Percentiles rank a stretch among this genome's conserved stretches.
These are phyloP conservation scores for Drosophila erecta DNA, from an alignment of 1,140 invertebrate species.

Conservation along the genomic window DNA sequence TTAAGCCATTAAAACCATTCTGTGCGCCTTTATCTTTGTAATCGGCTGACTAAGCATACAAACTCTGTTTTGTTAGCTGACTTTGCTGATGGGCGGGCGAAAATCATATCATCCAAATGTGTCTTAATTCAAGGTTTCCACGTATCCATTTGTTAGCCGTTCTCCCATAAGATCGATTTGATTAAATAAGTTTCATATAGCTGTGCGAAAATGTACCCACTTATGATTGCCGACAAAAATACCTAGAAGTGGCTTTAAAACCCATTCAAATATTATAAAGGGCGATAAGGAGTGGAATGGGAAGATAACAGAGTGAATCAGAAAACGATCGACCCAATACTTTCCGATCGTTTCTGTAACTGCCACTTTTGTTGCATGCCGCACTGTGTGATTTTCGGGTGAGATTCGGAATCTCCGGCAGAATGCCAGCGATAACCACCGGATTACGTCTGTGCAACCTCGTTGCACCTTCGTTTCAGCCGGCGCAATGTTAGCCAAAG, in stretches of 20 bases:
- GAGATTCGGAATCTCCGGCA: no score
- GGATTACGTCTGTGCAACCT: no score
- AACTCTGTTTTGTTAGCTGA: conserved; percentile 24
- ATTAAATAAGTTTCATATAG: background rate
- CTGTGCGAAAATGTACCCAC: conserved; percentile 1
- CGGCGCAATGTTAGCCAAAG: background rate
- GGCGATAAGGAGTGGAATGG: conserved; percentile 4
- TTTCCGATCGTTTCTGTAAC: no score
- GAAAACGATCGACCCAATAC: background rate
- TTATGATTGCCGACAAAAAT: conserved; percentile 40
- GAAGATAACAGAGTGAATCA: conserved; percentile 7
- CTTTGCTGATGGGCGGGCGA: background rate
- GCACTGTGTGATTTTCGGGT: no score
- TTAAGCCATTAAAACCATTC: conserved; percentile 6
- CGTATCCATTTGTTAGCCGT: conserved; percentile 28
- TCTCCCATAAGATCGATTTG: conserved; percentile 12
- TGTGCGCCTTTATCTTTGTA: conserved; percentile 41
- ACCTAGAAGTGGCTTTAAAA: conserved; percentile 48
- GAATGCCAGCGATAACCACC: no score
- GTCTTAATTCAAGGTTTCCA: conserved; percentile 8
- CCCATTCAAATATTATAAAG: conserved; percentile 42
- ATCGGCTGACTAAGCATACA: conserved; percentile 43
- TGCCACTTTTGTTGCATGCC: no score
- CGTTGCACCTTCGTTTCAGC: background rate
- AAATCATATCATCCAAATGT: conserved; percentile 16